Percentiles rank a stretch among this genome's conserved stretches.
phyloP scores from a whole-genome alignment of 2,113 vertebrate species.

The Zeus faber region DNA sequence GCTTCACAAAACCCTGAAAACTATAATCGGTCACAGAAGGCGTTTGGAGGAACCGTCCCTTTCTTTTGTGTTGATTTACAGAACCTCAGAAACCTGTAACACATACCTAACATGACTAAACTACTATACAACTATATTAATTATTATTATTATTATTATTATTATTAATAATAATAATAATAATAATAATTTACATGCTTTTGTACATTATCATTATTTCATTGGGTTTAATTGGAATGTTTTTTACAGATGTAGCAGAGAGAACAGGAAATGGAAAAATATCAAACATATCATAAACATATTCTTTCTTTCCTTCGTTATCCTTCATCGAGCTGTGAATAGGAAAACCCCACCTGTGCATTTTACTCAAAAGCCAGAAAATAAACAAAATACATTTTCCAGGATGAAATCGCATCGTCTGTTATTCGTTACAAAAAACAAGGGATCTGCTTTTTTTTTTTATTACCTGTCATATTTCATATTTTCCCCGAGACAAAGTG shows the following conservation, averaged over 20 bases:
- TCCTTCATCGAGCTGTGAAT: too few species aligned
- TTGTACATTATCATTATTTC: slow-evolving; percentile 18
- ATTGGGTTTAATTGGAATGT: slow-evolving; percentile 18
- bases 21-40: too few species aligned
- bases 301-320: slow-evolving; percentile 17
- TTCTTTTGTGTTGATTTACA: too few species aligned
- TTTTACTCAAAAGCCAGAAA: slow-evolving; percentile 31
- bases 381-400: slow-evolving; percentile 54
- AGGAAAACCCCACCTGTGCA: slow-evolving; percentile 29
- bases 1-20: too few species aligned
- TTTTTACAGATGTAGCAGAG: slow-evolving; percentile 38
- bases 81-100: too few species aligned
- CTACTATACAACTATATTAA: too few species aligned
- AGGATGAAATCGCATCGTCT: slow-evolving; percentile 18
- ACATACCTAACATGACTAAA: too few species aligned
- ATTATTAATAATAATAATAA: slow-evolving; percentile 21
- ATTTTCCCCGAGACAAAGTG: too few species aligned
- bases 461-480: too few species aligned
- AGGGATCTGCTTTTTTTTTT: background rate
- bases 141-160: slow-evolving; percentile 10
- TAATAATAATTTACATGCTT: too few species aligned
- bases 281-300: slow-evolving; percentile 2
- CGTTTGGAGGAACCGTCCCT: too few species aligned
- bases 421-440: background rate
- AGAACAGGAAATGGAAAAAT: too few species aligned